Conservation (phyloP, 2,888 invertebrate species). For the Elmis aenea region DNA sequence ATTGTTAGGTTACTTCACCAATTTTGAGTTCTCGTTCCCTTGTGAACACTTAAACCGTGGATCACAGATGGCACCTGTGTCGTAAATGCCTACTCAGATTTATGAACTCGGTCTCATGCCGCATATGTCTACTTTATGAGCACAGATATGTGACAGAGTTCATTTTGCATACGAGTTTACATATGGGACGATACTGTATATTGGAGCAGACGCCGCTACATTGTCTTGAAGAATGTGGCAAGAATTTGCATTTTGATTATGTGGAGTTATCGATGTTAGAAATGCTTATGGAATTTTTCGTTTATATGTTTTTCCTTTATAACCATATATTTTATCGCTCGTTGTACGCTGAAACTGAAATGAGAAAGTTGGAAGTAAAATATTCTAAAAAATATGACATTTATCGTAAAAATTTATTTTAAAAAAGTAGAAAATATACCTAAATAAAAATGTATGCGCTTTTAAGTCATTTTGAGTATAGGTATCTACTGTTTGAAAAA, state of each 20-base stretch:
- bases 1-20: constrained; percentile 13
- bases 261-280: too few relatives aligned
- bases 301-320: too few relatives aligned
- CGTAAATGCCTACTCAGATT: constrained; percentile 18
- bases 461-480: too few relatives aligned
- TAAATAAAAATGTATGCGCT: too few relatives aligned
- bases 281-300: too few relatives aligned
- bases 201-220: constrained; percentile 14
- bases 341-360: too few relatives aligned
- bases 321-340: too few relatives aligned
- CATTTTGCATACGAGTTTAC: constrained; percentile 18
- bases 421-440: too few relatives aligned
- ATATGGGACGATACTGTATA: constrained; percentile 20
- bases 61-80: constrained; percentile 22
- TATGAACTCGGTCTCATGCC: constrained; percentile 18
- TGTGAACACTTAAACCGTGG: constrained; percentile 11
- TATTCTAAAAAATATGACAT: too few relatives aligned
- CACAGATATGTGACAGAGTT: constrained; percentile 22
- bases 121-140: constrained; percentile 17
- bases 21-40: constrained; percentile 16
- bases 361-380: too few relatives aligned
- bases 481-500: too few relatives aligned
- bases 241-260: constrained; percentile 14
- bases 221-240: constrained; percentile 15
- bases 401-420: too few relatives aligned